Percentiles rank a stretch among this genome's conserved stretches.
phyloP scores from a whole-genome alignment of 2,888 invertebrate species.

The Frankliniella fusca region DNA sequence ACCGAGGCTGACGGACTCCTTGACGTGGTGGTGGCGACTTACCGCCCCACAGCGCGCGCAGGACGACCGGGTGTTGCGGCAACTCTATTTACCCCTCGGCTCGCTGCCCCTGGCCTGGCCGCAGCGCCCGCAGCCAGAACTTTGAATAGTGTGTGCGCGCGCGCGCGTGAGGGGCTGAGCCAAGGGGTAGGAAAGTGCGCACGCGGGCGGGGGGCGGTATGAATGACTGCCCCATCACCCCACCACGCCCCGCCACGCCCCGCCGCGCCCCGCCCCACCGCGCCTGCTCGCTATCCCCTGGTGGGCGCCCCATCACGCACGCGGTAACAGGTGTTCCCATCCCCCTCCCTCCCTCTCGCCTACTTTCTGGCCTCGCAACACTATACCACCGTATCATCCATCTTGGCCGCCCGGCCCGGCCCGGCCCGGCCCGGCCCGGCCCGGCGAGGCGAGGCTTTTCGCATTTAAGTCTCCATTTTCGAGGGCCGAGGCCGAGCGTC shows the following conservation, averaged over 20 bases:
- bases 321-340: conserved; percentile 12
- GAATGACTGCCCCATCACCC: neutral
- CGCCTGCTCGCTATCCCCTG: neutral
- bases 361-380: neutral
- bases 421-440: neutral
- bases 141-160: neutral
- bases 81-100: neutral
- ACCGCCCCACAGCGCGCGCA: too few species aligned
- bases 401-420: neutral
- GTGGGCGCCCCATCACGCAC: neutral
- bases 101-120: neutral
- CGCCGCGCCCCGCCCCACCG: neutral
- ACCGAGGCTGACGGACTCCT: too few species aligned
- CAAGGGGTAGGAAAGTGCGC: neutral
- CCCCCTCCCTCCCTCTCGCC: neutral
- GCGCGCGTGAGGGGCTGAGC: neutral
- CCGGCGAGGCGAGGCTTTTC: neutral
- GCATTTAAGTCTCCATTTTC: neutral
- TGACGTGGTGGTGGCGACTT: too few species aligned
- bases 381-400: neutral
- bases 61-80: neutral
- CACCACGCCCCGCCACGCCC: neutral
- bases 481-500: neutral
- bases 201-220: neutral
- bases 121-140: neutral